Percentiles rank a stretch among this genome's conserved stretches.
phyloP scores from a whole-genome alignment of 2,113 vertebrate species.

The Pseudopodoces humilis region DNA sequence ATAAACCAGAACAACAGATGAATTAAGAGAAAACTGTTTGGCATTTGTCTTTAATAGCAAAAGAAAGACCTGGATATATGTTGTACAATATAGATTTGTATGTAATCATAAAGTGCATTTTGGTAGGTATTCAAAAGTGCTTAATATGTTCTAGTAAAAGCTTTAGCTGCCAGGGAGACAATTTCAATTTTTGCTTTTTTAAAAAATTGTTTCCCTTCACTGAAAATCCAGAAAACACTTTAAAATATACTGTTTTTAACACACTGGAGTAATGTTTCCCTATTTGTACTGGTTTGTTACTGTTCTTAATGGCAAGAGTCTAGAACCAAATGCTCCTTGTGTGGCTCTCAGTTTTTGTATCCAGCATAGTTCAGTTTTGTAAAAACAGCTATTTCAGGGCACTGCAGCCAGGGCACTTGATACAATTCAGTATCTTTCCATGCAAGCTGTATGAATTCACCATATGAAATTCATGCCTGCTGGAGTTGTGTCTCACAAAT shows the following conservation, averaged over 20 bases:
- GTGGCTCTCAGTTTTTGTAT: not conserved
- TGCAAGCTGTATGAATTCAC: not conserved
- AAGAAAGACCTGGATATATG: not conserved
- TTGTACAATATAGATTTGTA: not conserved
- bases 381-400: not conserved
- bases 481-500: not conserved
- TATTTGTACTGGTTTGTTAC: not conserved
- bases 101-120: not conserved
- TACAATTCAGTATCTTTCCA: not conserved
- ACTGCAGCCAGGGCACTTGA: not conserved
- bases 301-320: not conserved
- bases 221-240: not conserved
- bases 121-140: not conserved
- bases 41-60: not conserved
- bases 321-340: not conserved
- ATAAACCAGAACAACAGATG: not conserved
- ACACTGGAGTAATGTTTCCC: not conserved
- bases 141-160: not conserved
- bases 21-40: not conserved
- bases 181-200: not conserved
- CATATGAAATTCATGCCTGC: not conserved
- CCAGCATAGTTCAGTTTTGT: not conserved
- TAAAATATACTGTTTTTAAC: not conserved
- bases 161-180: not conserved
- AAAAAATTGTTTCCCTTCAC: not conserved